Base-by-base conservation (phyloP, 1,140 invertebrate genomes). In the Pristionchus pacificus region DNA sequence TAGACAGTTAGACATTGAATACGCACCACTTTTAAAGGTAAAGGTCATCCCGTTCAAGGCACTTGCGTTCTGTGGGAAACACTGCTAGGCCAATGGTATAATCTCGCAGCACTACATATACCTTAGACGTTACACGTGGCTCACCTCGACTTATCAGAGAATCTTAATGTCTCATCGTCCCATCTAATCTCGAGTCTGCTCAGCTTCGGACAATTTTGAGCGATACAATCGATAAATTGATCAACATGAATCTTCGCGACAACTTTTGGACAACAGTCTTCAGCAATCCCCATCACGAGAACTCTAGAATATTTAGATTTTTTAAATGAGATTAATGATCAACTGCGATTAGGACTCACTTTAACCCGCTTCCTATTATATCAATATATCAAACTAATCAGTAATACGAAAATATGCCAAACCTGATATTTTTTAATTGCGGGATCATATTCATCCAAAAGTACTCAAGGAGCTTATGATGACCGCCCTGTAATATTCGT, bases 61-160 rank as follows among this genome's bases (percentile, higher is more conserved):
- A n/a, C n/a, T n/a, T n/a, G n/a, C n/a, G n/a, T n/a, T n/a, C n/a
- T n/a, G 86, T 3, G 91, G 90, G 57, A 93, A 87, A 82, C 91
- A 93, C 60, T 89, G 89, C 19, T 95, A 85, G 83, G 92, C 91
- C 0, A 93, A 86, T 78, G 60, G 28, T 68, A 28, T 60, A 28
- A 30, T 68, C 30, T 67, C 3, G 19, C 15, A 65, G 31, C 3
- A 64, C 24, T 29, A 92, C 93, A 76, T 92, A 93, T 0, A 95
- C 92, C 49, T 93, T 88, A 58, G 94, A 85, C 38, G 92, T 90
- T 84, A 95, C 93, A 74, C 94, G 93, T 1, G 85, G 10, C 24
- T 85, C 98, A 98, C 84, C 96, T 95, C 83, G 94, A 97, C 85
- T 98, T 98, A 85, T 99, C 96, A 30, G 94, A 97, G 85, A 97